Evolutionary conservation across 1,140 invertebrate genomes (phyloP), one percentile per base, ranked within the genome.

Genomic region (Caenorhabditis tropicalis): DNA sequence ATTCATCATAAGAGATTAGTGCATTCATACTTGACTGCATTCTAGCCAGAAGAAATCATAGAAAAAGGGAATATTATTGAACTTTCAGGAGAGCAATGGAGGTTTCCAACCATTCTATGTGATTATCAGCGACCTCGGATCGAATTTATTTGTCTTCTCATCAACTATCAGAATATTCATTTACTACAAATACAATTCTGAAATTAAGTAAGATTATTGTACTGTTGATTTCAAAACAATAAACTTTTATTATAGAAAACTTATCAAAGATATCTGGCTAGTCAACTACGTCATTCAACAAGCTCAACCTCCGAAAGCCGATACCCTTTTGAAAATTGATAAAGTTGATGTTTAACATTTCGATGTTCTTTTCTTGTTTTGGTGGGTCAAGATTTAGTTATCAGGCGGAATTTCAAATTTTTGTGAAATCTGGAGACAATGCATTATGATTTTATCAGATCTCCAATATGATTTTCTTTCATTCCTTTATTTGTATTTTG

Each of bases 81-180:
- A 56, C 29, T 79, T 79, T 29, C 49, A 84, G 70, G 82, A 80
- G 5, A 49, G 15, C 33, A 84, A 79, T 51, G 60, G 60, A n/a
- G n/a, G 19, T 4, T 85, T 85, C 65, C 46, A 24, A 24, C 31
- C 49, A 21, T 85, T 24, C 10, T 85, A 85, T 19, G 83, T 85
- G 2, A 79, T 79, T n/a, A 15, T 60, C 1, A 60, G 74, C 31
- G 83, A 85, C 24, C 15, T 85, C 12, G 83, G 83, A 56, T 80
- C 83, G 1, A 80, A 60, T 43, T 27, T 85, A 1, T 85, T 85
- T 33, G 79, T 85, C 16, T 60, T 85, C 36, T 85, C 74, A 1
- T 85, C 83, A 1, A 29, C 83, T 31, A 81, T 85, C 19, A 27
- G 83, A 46, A 49, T 85, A 4, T 85, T 85, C 31, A 85, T 85